Base-by-base conservation (phyloP, 2,888 invertebrate genomes). In the Eristalis intricaria region DNA sequence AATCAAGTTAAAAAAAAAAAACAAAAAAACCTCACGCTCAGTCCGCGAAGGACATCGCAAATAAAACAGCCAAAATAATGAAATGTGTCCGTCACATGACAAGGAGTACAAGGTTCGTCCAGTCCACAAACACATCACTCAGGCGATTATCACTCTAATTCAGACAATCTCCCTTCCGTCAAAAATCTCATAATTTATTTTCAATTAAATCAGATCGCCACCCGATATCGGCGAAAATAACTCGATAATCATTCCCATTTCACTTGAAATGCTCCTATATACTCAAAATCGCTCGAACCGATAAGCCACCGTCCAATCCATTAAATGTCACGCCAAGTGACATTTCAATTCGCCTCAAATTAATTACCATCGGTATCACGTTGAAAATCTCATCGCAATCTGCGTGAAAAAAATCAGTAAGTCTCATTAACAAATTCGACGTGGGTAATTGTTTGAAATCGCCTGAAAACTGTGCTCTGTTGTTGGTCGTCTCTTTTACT, bases 371-470 rank as follows among this genome's bases (percentile, higher is more conserved):
- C 58, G 40, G 40, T 77, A 85, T 85, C 63, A 23, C 61, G 22
- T 61, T 35, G n/a, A 15, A 35, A 75, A 76, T 84, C 76, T 23
- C 63, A 40, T 56, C 80, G 61, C 58, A 84, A 81, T 85, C 81
- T 32, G 40, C 19, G 26, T 38, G 73, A 61, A 63, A 60, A 26
- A 77, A 85, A 85, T 85, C 73, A 32, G 23, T 43, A 73, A n/a
- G 71, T 50, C 50, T 77, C 77, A 77, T 68, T 68, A 64, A 82
- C 85, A 82, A 77, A 85, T 74, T 64, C 56, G 69, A 85, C 58
- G 56, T 73, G 76, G 73, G 60, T 85, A 81, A 85, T 85, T 81
- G 73, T 82, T 82, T 85, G 63, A 50, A 85, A 81, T 77, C 77
- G 73, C 74, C 74, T 68, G 3, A 26, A 1, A 64, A 85, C 19